These are phyloP conservation scores for Drosophila dives DNA, from an alignment of 2,888 invertebrate genomes.

Conservation along the genomic window DNA sequence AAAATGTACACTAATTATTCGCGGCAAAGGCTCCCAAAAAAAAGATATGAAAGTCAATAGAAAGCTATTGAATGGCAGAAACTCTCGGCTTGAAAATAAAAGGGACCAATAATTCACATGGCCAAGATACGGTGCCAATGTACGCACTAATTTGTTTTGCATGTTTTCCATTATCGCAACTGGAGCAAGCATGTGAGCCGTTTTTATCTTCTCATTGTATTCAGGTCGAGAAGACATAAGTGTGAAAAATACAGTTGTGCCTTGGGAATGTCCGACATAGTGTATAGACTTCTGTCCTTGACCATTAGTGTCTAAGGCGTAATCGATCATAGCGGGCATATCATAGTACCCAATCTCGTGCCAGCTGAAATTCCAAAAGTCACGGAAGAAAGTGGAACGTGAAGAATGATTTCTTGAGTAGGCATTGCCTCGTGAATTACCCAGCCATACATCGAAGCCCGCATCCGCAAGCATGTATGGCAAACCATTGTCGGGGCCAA, in stretches of 20 bases:
- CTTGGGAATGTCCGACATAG: conserved; percentile 82
- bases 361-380: conserved; percentile 87
- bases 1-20: conserved; percentile 86
- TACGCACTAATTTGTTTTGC: conserved; percentile 82
- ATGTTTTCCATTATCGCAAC: conserved; percentile 86
- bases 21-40: conserved; percentile 81
- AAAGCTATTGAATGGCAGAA: conserved; percentile 87
- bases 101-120: conserved; percentile 43
- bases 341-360: conserved; percentile 92
- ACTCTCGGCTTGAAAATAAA: conserved; percentile 85
- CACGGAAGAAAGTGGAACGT: conserved; percentile 21
- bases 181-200: conserved; percentile 80
- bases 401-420: conserved; percentile 59
- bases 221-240: conserved; percentile 71
- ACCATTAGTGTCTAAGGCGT: conserved; percentile 64
- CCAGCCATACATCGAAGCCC: conserved; percentile 83
- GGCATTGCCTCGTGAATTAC: conserved; percentile 78
- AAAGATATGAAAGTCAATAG: conserved; percentile 85
- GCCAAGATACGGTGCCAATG: conserved; percentile 83
- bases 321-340: conserved; percentile 70
- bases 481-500: conserved; percentile 70
- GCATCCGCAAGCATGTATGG: conserved; percentile 77
- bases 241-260: conserved; percentile 75
- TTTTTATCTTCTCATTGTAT: conserved; percentile 79
- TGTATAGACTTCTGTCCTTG: conserved; percentile 67